phyloP scores from a whole-genome alignment of 2,797 vertebrate species.

The Sebastolobus alascanus region DNA sequence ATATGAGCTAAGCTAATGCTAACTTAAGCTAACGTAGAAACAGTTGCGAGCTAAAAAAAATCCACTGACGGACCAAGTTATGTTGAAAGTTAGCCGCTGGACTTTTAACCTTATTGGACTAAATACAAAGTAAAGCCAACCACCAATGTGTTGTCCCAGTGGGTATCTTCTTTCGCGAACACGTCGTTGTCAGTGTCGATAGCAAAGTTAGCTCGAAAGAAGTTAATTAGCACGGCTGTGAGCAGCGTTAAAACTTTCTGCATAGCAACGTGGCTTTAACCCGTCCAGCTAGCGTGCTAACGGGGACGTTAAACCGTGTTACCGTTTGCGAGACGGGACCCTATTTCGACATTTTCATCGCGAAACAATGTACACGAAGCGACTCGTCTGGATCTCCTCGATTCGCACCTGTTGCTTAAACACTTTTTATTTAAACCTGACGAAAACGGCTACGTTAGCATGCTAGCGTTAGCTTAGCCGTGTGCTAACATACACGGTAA shows the following conservation, averaged over 20 bases:
- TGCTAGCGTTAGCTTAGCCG: slow-evolving; percentile 49
- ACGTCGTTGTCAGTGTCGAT: not conserved
- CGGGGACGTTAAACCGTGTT: not conserved
- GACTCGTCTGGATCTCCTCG: not conserved
- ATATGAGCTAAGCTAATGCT: not conserved
- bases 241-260: slow-evolving; percentile 43
- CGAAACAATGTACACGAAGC: not conserved
- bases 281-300: slow-evolving; percentile 27
- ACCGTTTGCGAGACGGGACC: too few species aligned
- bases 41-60: too few species aligned
- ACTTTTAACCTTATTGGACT: too few species aligned
- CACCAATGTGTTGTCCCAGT: too few species aligned
- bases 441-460: slow-evolving; percentile 15
- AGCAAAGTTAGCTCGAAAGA: not conserved
- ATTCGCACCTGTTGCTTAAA: not conserved
- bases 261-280: slow-evolving; percentile 60
- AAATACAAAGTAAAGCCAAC: too few species aligned
- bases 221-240: not conserved
- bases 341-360: not conserved
- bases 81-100: not conserved
- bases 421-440: not conserved
- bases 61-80: not conserved
- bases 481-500: not conserved
- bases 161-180: not conserved
- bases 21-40: not conserved